Evolutionary conservation across 2,888 invertebrate species (phyloP).

Genomic region (Rhorus exstirpatorius): DNA sequence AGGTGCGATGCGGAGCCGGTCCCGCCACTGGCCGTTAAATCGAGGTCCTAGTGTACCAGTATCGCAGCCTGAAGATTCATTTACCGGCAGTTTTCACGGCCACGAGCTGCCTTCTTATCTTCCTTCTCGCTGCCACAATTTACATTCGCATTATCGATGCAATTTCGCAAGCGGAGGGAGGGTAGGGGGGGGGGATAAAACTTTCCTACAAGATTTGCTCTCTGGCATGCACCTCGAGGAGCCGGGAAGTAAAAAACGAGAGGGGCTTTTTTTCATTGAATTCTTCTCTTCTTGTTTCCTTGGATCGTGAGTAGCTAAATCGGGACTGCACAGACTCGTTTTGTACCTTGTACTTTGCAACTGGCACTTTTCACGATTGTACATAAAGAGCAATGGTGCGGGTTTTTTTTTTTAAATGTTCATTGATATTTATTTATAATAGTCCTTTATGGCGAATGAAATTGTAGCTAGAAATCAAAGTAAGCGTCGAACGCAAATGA

Average conservation of each 20-base stretch:
- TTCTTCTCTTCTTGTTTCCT: neutral
- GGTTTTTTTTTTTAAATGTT: no score
- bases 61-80: conserved; percentile 44
- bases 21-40: no score
- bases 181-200: neutral
- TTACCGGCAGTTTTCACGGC: conserved; percentile 52
- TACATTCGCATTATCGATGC: conserved; percentile 63
- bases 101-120: conserved; percentile 38
- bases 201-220: neutral
- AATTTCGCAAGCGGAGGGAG: conserved; percentile 18
- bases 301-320: neutral
- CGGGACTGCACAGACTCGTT: neutral
- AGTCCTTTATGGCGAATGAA: no score
- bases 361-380: no score
- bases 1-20: no score
- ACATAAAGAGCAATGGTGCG: neutral
- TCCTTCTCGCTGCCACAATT: conserved; percentile 52
- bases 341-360: conserved; percentile 38
- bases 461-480: no score
- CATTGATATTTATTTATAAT: no score
- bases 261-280: neutral
- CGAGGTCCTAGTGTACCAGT: no score
- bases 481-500: no score
- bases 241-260: neutral
- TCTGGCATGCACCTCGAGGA: neutral